Percentiles rank a stretch among this genome's conserved stretches.
phyloP scores from a whole-genome alignment of 2,797 vertebrate genomes.

The Pangasius djambal region DNA sequence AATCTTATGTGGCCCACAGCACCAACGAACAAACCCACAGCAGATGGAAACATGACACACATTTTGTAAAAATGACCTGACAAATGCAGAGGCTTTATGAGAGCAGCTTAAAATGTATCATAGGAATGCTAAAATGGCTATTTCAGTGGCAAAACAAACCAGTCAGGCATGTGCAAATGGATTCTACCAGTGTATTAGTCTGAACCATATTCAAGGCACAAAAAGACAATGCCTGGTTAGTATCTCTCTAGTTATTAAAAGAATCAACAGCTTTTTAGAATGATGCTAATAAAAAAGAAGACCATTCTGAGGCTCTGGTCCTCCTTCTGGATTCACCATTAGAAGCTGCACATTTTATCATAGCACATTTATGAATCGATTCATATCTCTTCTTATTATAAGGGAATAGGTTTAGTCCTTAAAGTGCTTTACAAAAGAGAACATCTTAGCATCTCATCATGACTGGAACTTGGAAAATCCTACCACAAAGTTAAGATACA shows the following conservation, averaged over 20 bases:
- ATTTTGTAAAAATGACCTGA: slow-evolving; percentile 8
- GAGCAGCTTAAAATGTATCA: slow-evolving; percentile 29
- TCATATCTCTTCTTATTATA: not conserved
- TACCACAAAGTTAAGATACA: not conserved
- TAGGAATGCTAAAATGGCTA: slow-evolving; percentile 19
- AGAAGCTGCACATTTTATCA: slow-evolving; percentile 52
- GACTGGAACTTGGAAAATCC: slow-evolving; percentile 19
- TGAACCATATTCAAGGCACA: not conserved
- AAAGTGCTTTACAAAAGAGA: slow-evolving; percentile 44
- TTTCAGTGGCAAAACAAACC: slow-evolving; percentile 42
- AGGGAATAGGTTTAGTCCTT: slow-evolving; percentile 42
- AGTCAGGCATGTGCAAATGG: slow-evolving; percentile 40
- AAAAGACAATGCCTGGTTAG: not conserved
- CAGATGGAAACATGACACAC: slow-evolving; percentile 7
- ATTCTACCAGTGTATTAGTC: slow-evolving; percentile 28
- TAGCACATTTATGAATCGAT: not conserved
- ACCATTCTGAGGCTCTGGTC: slow-evolving; percentile 30
- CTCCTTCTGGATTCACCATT: slow-evolving; percentile 47
- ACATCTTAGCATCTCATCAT: not conserved
- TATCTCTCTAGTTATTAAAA: slow-evolving; percentile 1
- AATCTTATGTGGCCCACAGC: not conserved
- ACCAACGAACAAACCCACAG: slow-evolving; percentile 16
- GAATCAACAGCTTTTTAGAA: slow-evolving; percentile 44
- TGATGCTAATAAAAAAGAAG: slow-evolving; percentile 55
- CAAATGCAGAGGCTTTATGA: slow-evolving; percentile 13